Percentiles rank a stretch among this genome's conserved stretches.
Evolutionary conservation across 2,797 vertebrate genomes (phyloP).

Genomic region (Gymnothorax reevesii): DNA sequence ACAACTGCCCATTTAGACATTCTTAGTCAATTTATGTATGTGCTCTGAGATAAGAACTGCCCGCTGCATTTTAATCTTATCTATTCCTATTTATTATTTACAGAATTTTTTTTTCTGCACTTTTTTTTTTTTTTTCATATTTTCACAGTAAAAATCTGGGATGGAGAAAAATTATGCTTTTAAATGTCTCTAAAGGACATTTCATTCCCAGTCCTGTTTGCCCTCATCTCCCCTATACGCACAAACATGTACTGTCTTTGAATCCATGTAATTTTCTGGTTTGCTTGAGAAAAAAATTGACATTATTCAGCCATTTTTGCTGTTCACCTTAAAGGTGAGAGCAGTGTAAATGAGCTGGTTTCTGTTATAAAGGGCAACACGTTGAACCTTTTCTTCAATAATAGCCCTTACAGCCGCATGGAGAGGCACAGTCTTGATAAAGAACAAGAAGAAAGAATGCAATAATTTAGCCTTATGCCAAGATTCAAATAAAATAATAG

Average conservation of each 20-base stretch:
- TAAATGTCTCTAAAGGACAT: background rate
- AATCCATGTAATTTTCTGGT: background rate
- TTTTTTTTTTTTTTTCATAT: background rate
- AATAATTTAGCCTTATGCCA: background rate
- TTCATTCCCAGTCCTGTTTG: background rate
- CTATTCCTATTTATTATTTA: background rate
- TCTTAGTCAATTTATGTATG: background rate
- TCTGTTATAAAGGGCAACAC: background rate
- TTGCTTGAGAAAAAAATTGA: background rate
- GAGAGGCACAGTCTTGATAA: background rate
- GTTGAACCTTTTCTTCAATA: background rate
- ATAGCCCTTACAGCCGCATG: background rate
- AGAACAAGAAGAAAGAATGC: background rate
- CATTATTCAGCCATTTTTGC: background rate
- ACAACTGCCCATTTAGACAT: background rate
- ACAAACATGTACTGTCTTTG: background rate
- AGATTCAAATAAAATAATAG: conserved; percentile 1
- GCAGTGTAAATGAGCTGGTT: background rate
- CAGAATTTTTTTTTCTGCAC: background rate
- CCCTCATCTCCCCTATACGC: background rate
- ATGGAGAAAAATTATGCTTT: background rate
- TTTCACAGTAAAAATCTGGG: background rate
- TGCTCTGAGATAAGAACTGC: background rate
- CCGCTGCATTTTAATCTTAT: background rate
- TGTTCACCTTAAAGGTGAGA: background rate